Evolutionary conservation across 2,888 invertebrate genomes (phyloP), one percentile per base, ranked within the genome.

Genomic region (Drosophila rellima): DNA sequence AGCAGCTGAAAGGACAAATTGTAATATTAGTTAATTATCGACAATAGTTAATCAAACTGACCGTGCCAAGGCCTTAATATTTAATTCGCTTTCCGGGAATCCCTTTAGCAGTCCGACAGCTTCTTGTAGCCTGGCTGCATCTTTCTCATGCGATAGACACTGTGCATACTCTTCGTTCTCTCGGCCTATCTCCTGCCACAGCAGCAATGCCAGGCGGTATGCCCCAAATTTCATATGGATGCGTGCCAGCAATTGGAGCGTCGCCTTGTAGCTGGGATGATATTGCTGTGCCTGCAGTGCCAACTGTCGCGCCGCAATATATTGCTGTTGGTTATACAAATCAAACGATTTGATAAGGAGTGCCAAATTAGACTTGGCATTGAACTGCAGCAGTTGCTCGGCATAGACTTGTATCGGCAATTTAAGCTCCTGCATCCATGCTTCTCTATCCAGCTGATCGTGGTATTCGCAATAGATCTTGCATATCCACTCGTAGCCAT

Each of bases 401-500:
- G 93, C 93, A 89, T 94, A 93, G 40, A 91, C 83, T 60, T 94
- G 93, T 73, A 95, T 93, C 33, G 91, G 70, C 8, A 61, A 26
- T 11, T 69, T 75, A 3, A 90, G 74, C 7, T 70, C 75, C 0
- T 48, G 39, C 17, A 76, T 56, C 79, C 89, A 90, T 0, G 18
- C n/a, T 1, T 61, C 62, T 11, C 56, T 42, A 0, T 66, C 31
- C 4, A 48, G 7, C 13, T 86, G 60, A 0, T 70, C 67, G 40
- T 88, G 78, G 33, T 90, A 85, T 81, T 95, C 94, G 65, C 93
- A 93, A 83, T 93, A 95, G 1, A 94, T 92, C 75, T 94, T 94
- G 81, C 95, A 95, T 62, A 95, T 93, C 94, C 95, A 95, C 88
- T 95, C 94, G 63, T 94, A 91, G 0, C 94, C 93, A 76, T 93